These are phyloP conservation scores for Phocoena phocoena DNA, from an alignment of 2,113 vertebrate genomes.

Conservation along the genomic window DNA sequence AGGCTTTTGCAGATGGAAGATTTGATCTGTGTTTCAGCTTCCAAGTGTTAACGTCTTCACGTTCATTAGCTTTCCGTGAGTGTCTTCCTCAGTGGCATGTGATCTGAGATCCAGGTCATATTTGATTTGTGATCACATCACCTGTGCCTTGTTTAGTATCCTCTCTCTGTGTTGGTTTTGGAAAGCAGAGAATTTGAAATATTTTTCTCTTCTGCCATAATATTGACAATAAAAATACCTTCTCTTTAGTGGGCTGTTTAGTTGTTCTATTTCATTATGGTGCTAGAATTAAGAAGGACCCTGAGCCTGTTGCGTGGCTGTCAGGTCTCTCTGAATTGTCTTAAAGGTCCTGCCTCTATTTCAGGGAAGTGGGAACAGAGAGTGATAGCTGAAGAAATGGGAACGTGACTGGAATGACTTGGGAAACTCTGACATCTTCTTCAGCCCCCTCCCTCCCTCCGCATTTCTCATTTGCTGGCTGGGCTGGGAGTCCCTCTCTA, in stretches of 20 bases:
- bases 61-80: neutral
- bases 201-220: conserved; percentile 41
- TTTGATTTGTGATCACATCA: neutral
- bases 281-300: neutral
- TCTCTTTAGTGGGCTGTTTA: neutral
- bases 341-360: neutral
- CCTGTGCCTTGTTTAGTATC: neutral
- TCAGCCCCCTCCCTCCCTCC: neutral
- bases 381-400: neutral
- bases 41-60: neutral
- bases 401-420: conserved; percentile 5
- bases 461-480: conserved; percentile 6
- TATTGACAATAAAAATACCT: conserved; percentile 35
- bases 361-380: neutral
- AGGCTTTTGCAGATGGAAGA: neutral
- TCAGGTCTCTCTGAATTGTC: neutral
- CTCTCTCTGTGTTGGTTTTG: neutral
- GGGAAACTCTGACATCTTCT: neutral
- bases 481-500: neutral
- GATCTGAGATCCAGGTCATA: accelerated
- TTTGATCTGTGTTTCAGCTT: neutral
- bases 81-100: neutral
- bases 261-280: conserved; percentile 5
- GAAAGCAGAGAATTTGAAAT: conserved; percentile 41
- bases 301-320: neutral